Percentiles rank a stretch among this genome's conserved stretches.
Conservation (phyloP, 2,113 vertebrate genomes). For the Elephantulus edwardii region DNA sequence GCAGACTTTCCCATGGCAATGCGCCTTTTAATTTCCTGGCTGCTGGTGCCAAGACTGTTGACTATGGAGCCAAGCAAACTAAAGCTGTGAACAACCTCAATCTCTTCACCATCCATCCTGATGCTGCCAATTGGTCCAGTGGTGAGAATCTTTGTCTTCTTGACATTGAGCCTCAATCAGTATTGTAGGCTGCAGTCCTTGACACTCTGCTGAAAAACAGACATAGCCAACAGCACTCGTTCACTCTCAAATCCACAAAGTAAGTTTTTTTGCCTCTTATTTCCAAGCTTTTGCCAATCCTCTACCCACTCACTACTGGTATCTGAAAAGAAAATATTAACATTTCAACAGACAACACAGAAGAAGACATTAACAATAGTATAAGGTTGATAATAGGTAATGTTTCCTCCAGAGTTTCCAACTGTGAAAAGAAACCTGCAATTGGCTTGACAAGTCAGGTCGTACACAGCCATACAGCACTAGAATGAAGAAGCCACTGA, state of each 20-base stretch:
- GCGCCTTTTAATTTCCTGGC: too few relatives aligned
- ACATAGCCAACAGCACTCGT: background rate
- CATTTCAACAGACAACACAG: conserved; percentile 44
- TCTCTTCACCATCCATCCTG: too few relatives aligned
- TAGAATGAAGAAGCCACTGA: background rate
- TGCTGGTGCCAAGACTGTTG: too few relatives aligned
- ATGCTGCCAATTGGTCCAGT: too few relatives aligned
- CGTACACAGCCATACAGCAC: background rate
- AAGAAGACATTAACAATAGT: background rate
- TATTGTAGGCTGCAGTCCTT: too few relatives aligned
- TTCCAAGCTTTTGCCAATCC: background rate
- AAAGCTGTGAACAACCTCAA: too few relatives aligned
- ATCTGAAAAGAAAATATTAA: background rate
- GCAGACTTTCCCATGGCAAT: too few relatives aligned
- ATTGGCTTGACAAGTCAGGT: background rate
- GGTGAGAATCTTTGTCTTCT: too few relatives aligned
- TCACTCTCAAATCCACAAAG: background rate
- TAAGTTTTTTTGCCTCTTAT: background rate
- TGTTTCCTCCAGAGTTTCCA: background rate
- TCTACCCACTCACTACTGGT: background rate
- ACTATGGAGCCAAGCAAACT: too few relatives aligned
- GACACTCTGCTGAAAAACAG: background rate
- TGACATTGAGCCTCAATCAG: too few relatives aligned
- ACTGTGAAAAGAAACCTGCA: background rate
- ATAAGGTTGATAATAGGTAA: too few relatives aligned